Evolutionary conservation across 2,888 invertebrate species (phyloP).

Genomic region (Nephrocerus scutellatus): DNA sequence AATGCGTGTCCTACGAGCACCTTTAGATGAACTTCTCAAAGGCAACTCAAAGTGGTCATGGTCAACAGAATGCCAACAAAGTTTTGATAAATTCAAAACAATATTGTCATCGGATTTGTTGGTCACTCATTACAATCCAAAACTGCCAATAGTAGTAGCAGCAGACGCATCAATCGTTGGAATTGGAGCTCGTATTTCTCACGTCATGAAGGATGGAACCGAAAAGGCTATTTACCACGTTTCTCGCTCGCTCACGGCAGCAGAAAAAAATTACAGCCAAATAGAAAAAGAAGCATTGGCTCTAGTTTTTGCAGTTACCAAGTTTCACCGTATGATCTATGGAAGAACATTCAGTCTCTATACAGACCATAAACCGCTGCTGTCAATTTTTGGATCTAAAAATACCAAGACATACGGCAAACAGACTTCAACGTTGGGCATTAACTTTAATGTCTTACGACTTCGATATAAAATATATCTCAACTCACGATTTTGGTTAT

Average conservation of each 20-base stretch:
- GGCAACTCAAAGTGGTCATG: constrained; percentile 13
- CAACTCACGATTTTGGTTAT: too few relatives aligned
- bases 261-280: constrained; percentile 19
- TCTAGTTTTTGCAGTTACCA: constrained; percentile 18
- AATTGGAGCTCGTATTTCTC: constrained; percentile 15
- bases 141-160: constrained; percentile 13
- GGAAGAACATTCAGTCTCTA: constrained; percentile 17
- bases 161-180: constrained; percentile 15
- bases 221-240: constrained; percentile 15
- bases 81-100: constrained; percentile 19
- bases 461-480: too few relatives aligned
- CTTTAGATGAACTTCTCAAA: constrained; percentile 16
- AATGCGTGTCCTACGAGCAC: constrained; percentile 13
- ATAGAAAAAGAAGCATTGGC: constrained; percentile 21
- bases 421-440: too few relatives aligned
- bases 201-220: constrained; percentile 14
- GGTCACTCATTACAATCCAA: constrained; percentile 16
- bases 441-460: too few relatives aligned
- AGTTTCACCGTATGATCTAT: constrained; percentile 17
- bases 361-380: constrained; percentile 43
- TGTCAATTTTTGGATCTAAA: constrained; percentile 33
- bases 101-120: constrained; percentile 14
- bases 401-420: too few relatives aligned
- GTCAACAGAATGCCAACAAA: constrained; percentile 14
- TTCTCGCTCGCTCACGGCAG: constrained; percentile 13